phyloP scores from a whole-genome alignment of 2,797 vertebrate species.

The Heliangelus exortis region DNA sequence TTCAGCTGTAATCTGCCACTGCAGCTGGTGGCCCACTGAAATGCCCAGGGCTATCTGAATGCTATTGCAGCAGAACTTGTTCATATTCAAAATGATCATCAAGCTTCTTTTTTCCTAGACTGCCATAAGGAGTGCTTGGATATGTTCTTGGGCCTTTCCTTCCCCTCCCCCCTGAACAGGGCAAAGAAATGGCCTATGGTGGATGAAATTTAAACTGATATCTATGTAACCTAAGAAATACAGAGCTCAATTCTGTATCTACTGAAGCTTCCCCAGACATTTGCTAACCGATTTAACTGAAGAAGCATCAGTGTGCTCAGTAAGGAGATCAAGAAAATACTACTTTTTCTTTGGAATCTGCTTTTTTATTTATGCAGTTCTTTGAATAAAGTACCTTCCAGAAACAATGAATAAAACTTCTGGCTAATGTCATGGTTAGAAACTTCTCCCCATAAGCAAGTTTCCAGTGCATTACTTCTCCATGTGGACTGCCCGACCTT shows the following conservation, averaged over 20 bases:
- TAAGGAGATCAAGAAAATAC: neutral
- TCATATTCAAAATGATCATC: neutral
- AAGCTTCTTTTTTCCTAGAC: neutral
- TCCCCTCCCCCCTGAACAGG: neutral
- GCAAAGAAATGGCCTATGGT: neutral
- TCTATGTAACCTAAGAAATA: neutral
- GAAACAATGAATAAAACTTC: constrained; percentile 14
- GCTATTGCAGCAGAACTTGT: neutral
- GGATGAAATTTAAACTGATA: neutral
- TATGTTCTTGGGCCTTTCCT: neutral
- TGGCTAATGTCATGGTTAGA: neutral
- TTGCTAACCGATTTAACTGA: neutral
- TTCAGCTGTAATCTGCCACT: constrained; percentile 8
- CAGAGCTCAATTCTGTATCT: neutral
- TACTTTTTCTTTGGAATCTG: neutral
- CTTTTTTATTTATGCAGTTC: neutral
- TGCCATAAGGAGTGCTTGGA: neutral
- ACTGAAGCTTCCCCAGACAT: neutral
- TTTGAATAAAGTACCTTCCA: constrained; percentile 17
- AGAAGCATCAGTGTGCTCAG: neutral
- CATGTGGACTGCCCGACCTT: neutral
- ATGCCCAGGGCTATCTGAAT: neutral
- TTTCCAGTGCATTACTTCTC: neutral
- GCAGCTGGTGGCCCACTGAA: constrained; percentile 3
- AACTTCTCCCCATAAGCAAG: neutral